Evolutionary conservation across 1,140 invertebrate genomes (phyloP), one percentile per base, ranked within the genome.

Genomic region (Xylocopa sonorina): DNA sequence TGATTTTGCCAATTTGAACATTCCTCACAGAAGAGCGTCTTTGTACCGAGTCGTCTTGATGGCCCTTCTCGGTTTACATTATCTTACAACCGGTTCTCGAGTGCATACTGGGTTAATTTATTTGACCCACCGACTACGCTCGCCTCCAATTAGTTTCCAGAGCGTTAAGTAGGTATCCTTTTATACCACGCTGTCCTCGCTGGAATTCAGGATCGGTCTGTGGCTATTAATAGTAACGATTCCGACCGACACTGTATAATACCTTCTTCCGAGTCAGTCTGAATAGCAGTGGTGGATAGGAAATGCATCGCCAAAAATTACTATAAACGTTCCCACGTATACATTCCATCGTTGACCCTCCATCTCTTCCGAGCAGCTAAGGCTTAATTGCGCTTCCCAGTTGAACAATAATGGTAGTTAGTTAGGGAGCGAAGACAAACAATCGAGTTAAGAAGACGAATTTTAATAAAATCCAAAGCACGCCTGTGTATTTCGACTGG

Each of bases 81-180:
- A 21, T 50, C 48, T 86, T 74, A 46, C 71, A 79, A 64, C 66
- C 60, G 74, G 57, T 67, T 74, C 57, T 57, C n/a, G 14, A 53
- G 12, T 63, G 79, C 67, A 63, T 60, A 82, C 73, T 74, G 81
- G 88, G 89, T 90, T 89, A 91, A 91, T 91, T 90, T 88, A 90
- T 90, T 91, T 90, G 86, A 91, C 88, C 88, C 74, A 76, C 68
- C 78, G 66, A 78, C 75, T 82, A 82, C 62, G 78, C 71, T 82
- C 66, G 74, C 74, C 80, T 75, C 80, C 86, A 89, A 89, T 89
- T 89, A 87, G 73, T 77, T 67, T 72, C 57, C 67, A 55, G 32
- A 38, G 58, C 32, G 57, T 82, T 72, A 62, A 82, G 41, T 75
- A 75, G 41, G 21, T 71, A 69, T 85, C 48, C 55, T 60, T 68